Evolutionary conservation across 2,113 vertebrate genomes (phyloP), one percentile per base, ranked within the genome.

Genomic region (Narcine bancroftii): DNA sequence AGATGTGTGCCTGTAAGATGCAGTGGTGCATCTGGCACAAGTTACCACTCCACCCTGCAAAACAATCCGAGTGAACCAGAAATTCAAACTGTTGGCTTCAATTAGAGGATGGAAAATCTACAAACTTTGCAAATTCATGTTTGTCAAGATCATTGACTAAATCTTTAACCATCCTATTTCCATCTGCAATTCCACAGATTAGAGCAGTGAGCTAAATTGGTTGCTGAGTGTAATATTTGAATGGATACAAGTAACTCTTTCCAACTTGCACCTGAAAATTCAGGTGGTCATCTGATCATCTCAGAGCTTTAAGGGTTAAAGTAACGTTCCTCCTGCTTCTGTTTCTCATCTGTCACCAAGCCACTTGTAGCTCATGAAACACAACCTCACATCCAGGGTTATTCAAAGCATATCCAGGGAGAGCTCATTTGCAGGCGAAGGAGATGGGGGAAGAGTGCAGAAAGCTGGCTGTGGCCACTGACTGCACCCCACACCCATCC

Each of bases 281-380:
- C 81, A 85, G 81, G 36, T 21, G 33, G 33, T 13, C 33, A n/a
- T 13, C 50, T 85, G 33, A 85, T 36, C 53, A 26, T 60, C 36
- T 36, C 81, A 85, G 56, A 29, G 53, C 56, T 85, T 60, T 60
- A 36, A 60, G 33, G n/a, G 33, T 85, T 60, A 85, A 56, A 15
- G 56, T 60, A 29, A 60, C n/a, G 36, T 85, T 17, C 19, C n/a
- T 60, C 50, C 4, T 56, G 81, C 33, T 85, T 33, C 50, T 85
- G 81, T 19, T 85, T 85, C 81, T n/a, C 15, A 60, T 85, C 53
- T 85, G 53, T 85, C 81, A 85, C 50, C 53, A 85, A 85, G 53
- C 81, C 81, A 85, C 81, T 85, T 36, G 81, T 36, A 60, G 15
- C 81, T 2, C 53, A 85, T 60, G 81, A 85, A 85, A 85, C 81